Evolutionary conservation across 2,113 vertebrate genomes (phyloP).

Genomic region (Antennarius striatus): DNA sequence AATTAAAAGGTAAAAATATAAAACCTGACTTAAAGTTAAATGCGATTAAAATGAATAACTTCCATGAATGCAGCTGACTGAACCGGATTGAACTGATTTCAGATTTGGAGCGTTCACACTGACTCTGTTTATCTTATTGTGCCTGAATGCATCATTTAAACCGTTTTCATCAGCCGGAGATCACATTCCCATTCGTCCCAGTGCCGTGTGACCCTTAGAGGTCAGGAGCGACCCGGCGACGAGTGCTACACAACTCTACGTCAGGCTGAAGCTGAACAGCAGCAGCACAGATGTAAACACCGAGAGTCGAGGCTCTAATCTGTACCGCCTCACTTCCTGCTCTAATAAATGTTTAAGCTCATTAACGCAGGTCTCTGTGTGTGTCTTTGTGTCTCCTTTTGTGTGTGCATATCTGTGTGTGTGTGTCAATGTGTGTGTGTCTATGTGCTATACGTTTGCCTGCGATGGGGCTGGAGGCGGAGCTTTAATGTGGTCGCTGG

Average conservation of each 20-base stretch:
- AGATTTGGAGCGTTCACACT: no score
- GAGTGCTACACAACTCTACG: conserved; percentile 30
- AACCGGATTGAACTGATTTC: no score
- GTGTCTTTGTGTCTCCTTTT: conserved; percentile 3
- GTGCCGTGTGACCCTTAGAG: not conserved
- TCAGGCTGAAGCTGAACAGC: conserved; percentile 43
- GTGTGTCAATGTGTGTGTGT: no score
- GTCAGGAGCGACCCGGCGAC: conserved; percentile 24
- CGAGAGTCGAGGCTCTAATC: conserved; percentile 44
- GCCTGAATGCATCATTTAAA: no score
- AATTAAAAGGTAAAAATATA: no score
- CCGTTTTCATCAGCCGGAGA: no score
- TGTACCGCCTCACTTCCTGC: conserved; percentile 47
- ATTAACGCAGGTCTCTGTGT: conserved; percentile 20
- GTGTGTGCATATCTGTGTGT: conserved; percentile 7
- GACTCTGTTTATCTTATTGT: no score
- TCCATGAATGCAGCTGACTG: no score
- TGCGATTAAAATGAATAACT: no score
- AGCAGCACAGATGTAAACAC: conserved; percentile 49
- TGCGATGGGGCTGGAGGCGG: conserved; percentile 43
- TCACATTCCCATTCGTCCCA: no score
- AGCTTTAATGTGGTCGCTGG: conserved; percentile 36
- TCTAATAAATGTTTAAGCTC: conserved; percentile 53
- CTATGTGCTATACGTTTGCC: conserved; percentile 35
- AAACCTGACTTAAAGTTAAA: no score